A percentile compares a stretch with the other conserved stretches of the same genome.
Conservation (phyloP, 2,797 vertebrate genomes). For the Neosilurus hyrtlii region DNA sequence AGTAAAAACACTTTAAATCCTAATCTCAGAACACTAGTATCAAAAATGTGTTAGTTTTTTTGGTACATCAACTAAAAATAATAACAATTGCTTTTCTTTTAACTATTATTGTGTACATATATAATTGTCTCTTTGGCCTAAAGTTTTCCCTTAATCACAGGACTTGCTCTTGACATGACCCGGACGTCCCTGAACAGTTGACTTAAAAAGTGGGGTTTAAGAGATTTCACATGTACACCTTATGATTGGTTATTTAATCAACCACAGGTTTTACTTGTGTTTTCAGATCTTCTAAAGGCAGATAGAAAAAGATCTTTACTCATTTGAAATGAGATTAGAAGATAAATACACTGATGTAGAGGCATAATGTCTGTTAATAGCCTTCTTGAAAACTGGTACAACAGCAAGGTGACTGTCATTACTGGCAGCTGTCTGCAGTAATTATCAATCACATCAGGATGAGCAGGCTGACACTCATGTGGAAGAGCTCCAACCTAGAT, state of each 20-base stretch:
- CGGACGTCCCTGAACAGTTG: background rate
- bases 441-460: conserved; percentile 45
- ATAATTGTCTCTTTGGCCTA: background rate
- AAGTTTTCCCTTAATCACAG: background rate
- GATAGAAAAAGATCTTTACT: background rate
- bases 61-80: conserved; percentile 16
- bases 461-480: conserved; percentile 40
- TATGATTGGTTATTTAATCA: background rate
- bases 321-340: background rate
- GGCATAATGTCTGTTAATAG: background rate
- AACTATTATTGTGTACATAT: conserved; percentile 7
- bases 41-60: conserved; percentile 24
- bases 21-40: conserved; percentile 24
- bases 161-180: background rate
- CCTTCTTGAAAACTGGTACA: background rate
- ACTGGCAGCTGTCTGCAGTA: conserved; percentile 47
- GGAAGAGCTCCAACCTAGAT: conserved; percentile 41
- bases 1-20: conserved; percentile 18
- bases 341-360: background rate
- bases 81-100: background rate
- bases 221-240: background rate
- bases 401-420: conserved; percentile 39
- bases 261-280: background rate
- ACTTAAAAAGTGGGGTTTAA: background rate
- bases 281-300: background rate